phyloP scores from a whole-genome alignment of 2,888 invertebrate species.

The Macrophya alboannulata region DNA sequence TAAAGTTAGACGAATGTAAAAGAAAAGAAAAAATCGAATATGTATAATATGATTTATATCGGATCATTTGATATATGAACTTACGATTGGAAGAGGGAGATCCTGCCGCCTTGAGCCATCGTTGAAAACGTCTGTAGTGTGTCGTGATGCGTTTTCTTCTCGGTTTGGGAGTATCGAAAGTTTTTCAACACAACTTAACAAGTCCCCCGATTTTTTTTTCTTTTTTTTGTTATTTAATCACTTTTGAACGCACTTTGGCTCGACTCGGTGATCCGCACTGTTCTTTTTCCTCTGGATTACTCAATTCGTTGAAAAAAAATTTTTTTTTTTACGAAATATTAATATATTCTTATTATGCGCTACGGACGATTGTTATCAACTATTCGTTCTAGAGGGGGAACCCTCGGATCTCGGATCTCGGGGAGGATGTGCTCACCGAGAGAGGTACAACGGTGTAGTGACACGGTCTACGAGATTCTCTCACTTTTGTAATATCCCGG shows the following conservation, averaged over 20 bases:
- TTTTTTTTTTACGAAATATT: not conserved
- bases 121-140: not conserved
- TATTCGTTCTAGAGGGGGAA: not conserved
- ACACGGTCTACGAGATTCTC: slow-evolving; percentile 80
- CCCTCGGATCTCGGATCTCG: not conserved
- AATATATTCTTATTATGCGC: not conserved
- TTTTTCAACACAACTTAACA: slow-evolving; percentile 3
- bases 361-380: slow-evolving; percentile 2
- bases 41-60: not conserved
- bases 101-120: slow-evolving; percentile 19
- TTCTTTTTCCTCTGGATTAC: not conserved
- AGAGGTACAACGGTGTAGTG: slow-evolving; percentile 79
- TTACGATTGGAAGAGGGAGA: slow-evolving; percentile 46
- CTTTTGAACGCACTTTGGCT: not conserved
- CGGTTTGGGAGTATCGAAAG: not conserved
- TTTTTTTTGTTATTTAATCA: not conserved
- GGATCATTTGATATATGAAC: slow-evolving; percentile 6
- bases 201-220: not conserved
- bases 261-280: not conserved
- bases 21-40: not conserved
- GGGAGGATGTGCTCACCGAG: slow-evolving; percentile 73
- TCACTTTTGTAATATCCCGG: slow-evolving; percentile 79
- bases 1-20: not conserved
- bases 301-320: not conserved
- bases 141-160: not conserved